Conservation (phyloP, 2,888 invertebrate genomes). For the Drosophila fungiperda region DNA sequence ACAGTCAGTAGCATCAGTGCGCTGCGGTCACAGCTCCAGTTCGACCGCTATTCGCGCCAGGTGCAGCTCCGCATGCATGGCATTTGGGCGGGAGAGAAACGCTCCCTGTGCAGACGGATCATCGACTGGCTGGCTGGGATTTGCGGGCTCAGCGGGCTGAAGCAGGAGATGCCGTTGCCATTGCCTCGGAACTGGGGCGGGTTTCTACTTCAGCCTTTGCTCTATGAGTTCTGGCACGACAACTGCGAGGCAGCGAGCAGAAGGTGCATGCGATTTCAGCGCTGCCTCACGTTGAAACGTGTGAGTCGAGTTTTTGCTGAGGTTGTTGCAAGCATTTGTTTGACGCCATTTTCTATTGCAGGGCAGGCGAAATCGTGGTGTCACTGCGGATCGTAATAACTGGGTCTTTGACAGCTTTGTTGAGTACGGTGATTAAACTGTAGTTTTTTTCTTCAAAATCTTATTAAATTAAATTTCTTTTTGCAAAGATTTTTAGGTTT, state of each 20-base stretch:
- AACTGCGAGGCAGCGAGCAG: not conserved
- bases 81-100: not conserved
- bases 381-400: conserved; percentile 44
- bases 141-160: conserved; percentile 86
- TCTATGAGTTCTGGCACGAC: conserved; percentile 93
- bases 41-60: conserved; percentile 91
- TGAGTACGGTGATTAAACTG: not conserved
- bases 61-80: conserved; percentile 89
- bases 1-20: conserved; percentile 89
- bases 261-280: conserved; percentile 52
- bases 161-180: conserved; percentile 86
- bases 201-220: conserved; percentile 91
- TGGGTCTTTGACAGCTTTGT: conserved; percentile 55
- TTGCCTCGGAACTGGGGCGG: conserved; percentile 96
- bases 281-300: conserved; percentile 49
- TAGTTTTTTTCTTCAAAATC: not conserved
- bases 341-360: conserved; percentile 4
- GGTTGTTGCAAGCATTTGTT: not conserved
- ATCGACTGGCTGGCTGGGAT: conserved; percentile 7
- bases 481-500: not conserved
- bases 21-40: conserved; percentile 92
- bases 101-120: conserved; percentile 8
- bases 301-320: conserved; percentile 29
- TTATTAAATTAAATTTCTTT: not conserved
- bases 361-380: conserved; percentile 33